phyloP scores from a whole-genome alignment of 2,888 invertebrate species.

The Myopa testacea region DNA sequence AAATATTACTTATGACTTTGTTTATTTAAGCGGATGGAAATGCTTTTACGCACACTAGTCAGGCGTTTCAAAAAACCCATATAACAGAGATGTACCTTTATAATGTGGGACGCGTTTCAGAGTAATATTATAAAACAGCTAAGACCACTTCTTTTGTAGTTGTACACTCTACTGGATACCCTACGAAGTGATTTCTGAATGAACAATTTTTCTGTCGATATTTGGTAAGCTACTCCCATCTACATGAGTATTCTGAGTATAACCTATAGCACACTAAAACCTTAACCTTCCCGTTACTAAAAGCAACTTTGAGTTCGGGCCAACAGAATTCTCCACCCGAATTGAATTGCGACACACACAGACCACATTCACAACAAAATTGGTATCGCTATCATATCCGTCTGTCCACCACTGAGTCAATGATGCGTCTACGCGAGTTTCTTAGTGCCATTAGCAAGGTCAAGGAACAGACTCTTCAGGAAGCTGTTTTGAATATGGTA shows the following conservation, averaged over 20 bases:
- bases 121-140: background rate
- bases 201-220: background rate
- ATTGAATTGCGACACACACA: too few relatives aligned
- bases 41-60: too few relatives aligned
- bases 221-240: background rate
- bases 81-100: too few relatives aligned
- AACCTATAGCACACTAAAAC: background rate
- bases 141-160: background rate
- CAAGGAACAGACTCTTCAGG: slow-evolving; percentile 62
- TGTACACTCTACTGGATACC: background rate
- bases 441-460: slow-evolving; percentile 56
- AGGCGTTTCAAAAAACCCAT: too few relatives aligned
- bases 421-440: slow-evolving; percentile 61
- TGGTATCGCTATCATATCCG: slow-evolving; percentile 60
- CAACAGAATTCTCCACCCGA: too few relatives aligned
- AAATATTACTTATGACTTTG: too few relatives aligned
- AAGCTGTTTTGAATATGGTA: slow-evolving; percentile 59
- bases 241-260: background rate
- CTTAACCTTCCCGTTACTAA: background rate
- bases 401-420: slow-evolving; percentile 61
- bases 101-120: background rate
- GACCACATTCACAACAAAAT: slow-evolving; percentile 57
- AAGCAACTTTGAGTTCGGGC: background rate
- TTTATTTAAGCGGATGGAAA: too few relatives aligned
- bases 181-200: background rate